phyloP scores from a whole-genome alignment of 1,140 invertebrate genomes.

The Latrodectus geometricus region DNA sequence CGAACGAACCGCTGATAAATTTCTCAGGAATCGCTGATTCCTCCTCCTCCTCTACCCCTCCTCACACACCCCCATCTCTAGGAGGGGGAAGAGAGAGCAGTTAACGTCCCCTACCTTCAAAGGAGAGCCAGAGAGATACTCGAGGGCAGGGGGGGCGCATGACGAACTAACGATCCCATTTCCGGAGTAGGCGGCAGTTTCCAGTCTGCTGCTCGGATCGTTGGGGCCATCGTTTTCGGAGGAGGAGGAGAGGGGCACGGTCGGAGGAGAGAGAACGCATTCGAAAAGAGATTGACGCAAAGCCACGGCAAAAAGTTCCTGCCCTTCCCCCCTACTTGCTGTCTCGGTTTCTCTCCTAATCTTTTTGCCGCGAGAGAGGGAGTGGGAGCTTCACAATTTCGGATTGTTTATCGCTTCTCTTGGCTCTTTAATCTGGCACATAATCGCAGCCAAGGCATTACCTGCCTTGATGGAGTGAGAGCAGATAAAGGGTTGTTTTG shows the following conservation, averaged over 20 bases:
- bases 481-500: too few species aligned
- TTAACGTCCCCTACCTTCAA: neutral
- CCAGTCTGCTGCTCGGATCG: slow-evolving; percentile 22
- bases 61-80: too few species aligned
- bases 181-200: slow-evolving; percentile 54
- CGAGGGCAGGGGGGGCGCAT: neutral
- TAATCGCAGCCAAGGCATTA: too few species aligned
- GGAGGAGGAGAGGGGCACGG: neutral
- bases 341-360: neutral
- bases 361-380: neutral
- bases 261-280: neutral
- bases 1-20: slow-evolving; percentile 54
- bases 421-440: too few species aligned
- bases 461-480: too few species aligned
- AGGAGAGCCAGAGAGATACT: neutral
- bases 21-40: slow-evolving; percentile 19
- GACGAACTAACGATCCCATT: slow-evolving; percentile 50
- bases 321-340: neutral
- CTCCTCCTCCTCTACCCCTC: neutral
- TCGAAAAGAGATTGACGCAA: neutral
- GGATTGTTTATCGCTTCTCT: too few species aligned
- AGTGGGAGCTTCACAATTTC: neutral
- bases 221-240: neutral
- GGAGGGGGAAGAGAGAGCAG: neutral
- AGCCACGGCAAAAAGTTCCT: neutral